Evolutionary conservation across 2,113 vertebrate genomes (phyloP), one percentile per base, ranked within the genome.

Genomic region (Theropithecus gelada): DNA sequence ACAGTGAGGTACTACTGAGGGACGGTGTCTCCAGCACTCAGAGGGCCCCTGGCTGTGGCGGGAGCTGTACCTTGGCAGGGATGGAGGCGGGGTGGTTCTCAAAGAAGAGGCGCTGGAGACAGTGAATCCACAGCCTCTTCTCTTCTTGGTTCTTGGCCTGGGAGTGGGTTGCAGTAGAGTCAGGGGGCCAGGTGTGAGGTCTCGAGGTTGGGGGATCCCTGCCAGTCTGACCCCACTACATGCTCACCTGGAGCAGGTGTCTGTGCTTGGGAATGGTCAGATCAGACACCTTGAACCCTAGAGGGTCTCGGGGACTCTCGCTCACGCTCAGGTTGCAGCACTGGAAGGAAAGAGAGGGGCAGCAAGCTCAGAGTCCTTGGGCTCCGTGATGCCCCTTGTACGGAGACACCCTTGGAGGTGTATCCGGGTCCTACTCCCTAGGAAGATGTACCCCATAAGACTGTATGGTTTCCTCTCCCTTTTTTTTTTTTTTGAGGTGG

Each of bases 141-240:
- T 99, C 99, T 95, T 99, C 99, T 97, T 99, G 99, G 98, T 99
- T 99, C 98, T 99, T 99, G 1, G 99, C 99, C 99, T 99, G 97
- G 13, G 4, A 27, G 20, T 6, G 2, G 89, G 25, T 5, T 1
- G 35, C 13, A 55, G 48, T 3, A 1, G 25, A 81, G 68, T 48
- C 5, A 66, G 52, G n/a, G 25, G n/a, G 78, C 32, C 40, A 70
- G 57, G 81, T 18, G 23, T 57, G 5, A 45, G 55, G 81, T 30
- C 40, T 30, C 2, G 2, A 43, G 45, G 45, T 32, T 18, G 6
- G 25, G 43, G 35, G 68, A n/a, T 13, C 25, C 40, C 91, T 38
- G 7, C 10, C 64, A 5, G 2, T 85, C 78, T n/a, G 32, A 83
- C 50, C 52, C 68, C 57, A 3, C 12, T 66, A 20, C 12, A 1